Evolutionary conservation across 2,797 vertebrate genomes (phyloP).

Genomic region (Echeneis naucrates): DNA sequence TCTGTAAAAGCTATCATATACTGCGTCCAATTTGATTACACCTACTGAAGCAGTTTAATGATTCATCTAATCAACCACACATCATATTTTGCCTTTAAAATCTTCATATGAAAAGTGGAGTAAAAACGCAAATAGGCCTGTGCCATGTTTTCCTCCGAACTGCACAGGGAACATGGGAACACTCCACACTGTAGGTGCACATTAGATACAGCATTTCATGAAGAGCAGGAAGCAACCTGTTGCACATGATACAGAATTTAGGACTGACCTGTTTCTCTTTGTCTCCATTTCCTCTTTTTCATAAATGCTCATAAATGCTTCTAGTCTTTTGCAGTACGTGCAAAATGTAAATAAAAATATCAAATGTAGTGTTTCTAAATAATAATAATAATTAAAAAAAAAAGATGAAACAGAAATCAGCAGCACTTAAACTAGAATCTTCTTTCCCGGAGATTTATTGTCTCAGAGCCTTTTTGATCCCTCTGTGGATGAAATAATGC

Average conservation of each 20-base stretch:
- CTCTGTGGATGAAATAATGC: constrained; percentile 43
- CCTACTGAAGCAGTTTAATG: neutral
- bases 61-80: neutral
- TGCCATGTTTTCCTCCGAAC: too few relatives aligned
- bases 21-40: neutral
- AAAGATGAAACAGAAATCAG: neutral
- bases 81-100: neutral
- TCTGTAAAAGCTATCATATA: neutral
- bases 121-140: neutral
- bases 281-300: constrained; percentile 4
- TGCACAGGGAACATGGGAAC: neutral
- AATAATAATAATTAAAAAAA: constrained; percentile 14
- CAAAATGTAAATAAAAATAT: too few relatives aligned
- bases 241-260: neutral
- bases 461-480: neutral
- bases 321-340: neutral
- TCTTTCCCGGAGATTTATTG: neutral
- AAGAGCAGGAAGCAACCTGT: constrained; percentile 11
- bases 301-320: neutral
- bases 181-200: neutral
- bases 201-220: neutral
- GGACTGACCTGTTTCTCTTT: constrained; percentile 24
- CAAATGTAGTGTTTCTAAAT: neutral
- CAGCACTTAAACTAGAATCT: neutral
- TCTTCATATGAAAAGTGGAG: neutral